Evolutionary conservation across 1,140 invertebrate species (phyloP).

Genomic region (Drosophila nigrodunni): DNA sequence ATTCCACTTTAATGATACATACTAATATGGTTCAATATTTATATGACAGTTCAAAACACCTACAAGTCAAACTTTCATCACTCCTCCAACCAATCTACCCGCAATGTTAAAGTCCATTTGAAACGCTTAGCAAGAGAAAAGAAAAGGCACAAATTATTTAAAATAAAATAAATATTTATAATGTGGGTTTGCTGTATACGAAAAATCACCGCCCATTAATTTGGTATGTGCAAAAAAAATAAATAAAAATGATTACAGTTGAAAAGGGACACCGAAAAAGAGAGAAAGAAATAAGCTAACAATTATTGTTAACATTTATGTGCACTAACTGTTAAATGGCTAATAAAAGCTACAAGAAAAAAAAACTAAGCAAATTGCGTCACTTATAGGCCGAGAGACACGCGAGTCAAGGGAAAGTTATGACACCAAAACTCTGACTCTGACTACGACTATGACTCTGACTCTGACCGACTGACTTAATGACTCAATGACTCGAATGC

Average conservation of each 20-base stretch:
- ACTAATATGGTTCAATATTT: slow-evolving; percentile 13
- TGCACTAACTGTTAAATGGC: slow-evolving; percentile 78
- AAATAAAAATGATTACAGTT: slow-evolving; percentile 17
- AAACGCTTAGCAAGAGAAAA: background rate
- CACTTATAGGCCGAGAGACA: slow-evolving; percentile 32
- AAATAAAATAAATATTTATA: slow-evolving; percentile 2
- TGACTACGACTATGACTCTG: slow-evolving; percentile 2
- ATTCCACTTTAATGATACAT: slow-evolving; percentile 1
- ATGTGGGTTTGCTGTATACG: background rate
- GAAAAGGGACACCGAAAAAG: slow-evolving; percentile 20
- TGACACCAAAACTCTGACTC: background rate
- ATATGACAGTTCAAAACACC: slow-evolving; percentile 9
- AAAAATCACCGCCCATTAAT: slow-evolving; percentile 24
- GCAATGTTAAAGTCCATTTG: slow-evolving; percentile 1
- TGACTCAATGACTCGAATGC: slow-evolving; percentile 25
- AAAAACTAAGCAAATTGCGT: slow-evolving; percentile 62
- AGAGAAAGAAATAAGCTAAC: slow-evolving; percentile 65
- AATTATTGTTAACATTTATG: slow-evolving; percentile 78
- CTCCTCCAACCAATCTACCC: background rate
- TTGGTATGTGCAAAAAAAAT: slow-evolving; percentile 22
- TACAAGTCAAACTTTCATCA: background rate
- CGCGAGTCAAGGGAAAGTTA: slow-evolving; percentile 24
- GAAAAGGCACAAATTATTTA: background rate
- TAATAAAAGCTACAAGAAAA: slow-evolving; percentile 49
- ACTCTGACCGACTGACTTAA: slow-evolving; percentile 6